phyloP scores from a whole-genome alignment of 2,888 invertebrate genomes.

The Sclerodermus sp. region DNA sequence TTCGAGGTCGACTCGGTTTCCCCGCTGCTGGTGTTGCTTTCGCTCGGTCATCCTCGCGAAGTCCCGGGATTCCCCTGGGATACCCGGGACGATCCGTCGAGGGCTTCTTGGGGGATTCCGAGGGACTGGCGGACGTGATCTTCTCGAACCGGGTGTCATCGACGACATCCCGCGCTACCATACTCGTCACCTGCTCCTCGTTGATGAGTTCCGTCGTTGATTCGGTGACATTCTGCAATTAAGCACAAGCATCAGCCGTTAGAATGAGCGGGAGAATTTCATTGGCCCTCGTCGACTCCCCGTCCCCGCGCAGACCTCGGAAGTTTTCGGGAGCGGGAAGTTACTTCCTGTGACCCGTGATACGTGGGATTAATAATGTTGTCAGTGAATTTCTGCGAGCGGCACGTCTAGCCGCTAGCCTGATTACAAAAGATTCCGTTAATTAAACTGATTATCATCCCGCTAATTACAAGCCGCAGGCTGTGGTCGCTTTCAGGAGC shows the following conservation, averaged over 20 bases:
- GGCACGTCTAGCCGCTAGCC: too few relatives aligned
- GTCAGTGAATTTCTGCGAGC: too few relatives aligned
- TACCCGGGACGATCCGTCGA: conserved; percentile 39
- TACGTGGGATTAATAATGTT: too few relatives aligned
- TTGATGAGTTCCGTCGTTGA: conserved; percentile 45
- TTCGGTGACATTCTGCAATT: conserved; percentile 46
- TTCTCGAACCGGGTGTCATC: conserved; percentile 40
- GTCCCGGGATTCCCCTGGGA: conserved; percentile 44
- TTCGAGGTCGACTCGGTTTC: conserved; percentile 37
- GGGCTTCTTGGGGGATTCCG: conserved; percentile 31
- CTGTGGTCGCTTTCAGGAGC: conserved; percentile 15
- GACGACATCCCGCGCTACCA: conserved; percentile 48
- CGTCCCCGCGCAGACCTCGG: too few relatives aligned
- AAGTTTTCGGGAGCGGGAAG: too few relatives aligned
- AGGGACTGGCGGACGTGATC: conserved; percentile 26
- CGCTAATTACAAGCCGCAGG: conserved; percentile 12
- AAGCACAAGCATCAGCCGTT: too few relatives aligned
- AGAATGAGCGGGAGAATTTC: too few relatives aligned
- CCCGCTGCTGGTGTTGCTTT: conserved; percentile 40
- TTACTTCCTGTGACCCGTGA: too few relatives aligned
- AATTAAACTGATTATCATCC: conserved; percentile 22
- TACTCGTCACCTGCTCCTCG: conserved; percentile 44
- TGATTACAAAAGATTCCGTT: conserved; percentile 17
- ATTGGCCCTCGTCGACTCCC: too few relatives aligned
- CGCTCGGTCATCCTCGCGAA: conserved; percentile 44